These are phyloP conservation scores for Eciton burchellii DNA, from an alignment of 1,140 invertebrate species.

Conservation along the genomic window DNA sequence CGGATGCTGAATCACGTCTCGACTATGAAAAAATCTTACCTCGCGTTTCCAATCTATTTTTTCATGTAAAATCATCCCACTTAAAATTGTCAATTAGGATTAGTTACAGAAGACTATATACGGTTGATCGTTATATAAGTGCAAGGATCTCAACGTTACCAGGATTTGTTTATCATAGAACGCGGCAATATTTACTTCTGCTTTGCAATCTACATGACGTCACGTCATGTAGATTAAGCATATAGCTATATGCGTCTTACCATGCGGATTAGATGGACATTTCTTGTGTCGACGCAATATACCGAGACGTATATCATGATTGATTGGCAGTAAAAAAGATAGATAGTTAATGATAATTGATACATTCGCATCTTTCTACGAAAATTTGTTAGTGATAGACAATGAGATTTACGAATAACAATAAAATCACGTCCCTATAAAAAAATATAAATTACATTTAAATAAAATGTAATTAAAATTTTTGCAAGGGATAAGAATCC, in stretches of 20 bases:
- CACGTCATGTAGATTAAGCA: not conserved
- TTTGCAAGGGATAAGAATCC: not conserved
- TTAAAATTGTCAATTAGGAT: too few species aligned
- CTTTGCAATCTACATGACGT: not conserved
- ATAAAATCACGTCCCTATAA: not conserved
- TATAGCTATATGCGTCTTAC: not conserved
- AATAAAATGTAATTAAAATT: not conserved
- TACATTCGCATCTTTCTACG: not conserved
- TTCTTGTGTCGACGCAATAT: constrained; percentile 1
- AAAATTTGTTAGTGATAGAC: not conserved
- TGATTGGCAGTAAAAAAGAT: constrained; percentile 6
- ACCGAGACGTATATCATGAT: not conserved
- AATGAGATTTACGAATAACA: not conserved
- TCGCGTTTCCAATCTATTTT: too few species aligned
- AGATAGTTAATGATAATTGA: not conserved
- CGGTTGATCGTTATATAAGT: too few species aligned
- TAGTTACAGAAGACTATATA: too few species aligned
- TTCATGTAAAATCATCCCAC: too few species aligned
- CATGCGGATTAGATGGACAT: not conserved
- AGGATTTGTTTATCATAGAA: too few species aligned
- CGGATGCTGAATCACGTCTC: too few species aligned
- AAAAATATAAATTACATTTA: too few species aligned
- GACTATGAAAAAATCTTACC: too few species aligned
- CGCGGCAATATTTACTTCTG: too few species aligned
- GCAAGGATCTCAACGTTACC: too few species aligned